A percentile compares a stretch with the other conserved stretches of the same genome.
Evolutionary conservation across 2,888 invertebrate genomes (phyloP).

Genomic region (Noctua janthe): DNA sequence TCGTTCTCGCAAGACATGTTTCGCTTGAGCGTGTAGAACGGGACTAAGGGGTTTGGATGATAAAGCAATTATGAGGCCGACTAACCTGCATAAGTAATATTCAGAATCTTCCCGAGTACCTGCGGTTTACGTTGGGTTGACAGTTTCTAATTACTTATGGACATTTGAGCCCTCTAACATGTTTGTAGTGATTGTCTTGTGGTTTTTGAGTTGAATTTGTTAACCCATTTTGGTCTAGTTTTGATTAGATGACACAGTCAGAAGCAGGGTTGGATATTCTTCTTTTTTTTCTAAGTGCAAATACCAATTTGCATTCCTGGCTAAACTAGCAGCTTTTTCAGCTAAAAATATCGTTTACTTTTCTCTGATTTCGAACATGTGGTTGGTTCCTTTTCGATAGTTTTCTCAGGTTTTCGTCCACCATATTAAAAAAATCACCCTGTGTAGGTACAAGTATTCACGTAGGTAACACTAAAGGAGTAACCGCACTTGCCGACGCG

Average conservation of each 20-base stretch:
- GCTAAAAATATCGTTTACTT: neutral
- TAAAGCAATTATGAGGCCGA: neutral
- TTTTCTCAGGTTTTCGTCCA: neutral
- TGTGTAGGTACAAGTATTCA: no score
- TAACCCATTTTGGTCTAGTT: constrained; percentile 14
- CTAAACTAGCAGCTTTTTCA: neutral
- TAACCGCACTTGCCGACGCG: no score
- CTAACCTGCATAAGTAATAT: constrained; percentile 29
- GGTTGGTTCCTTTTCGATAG: neutral
- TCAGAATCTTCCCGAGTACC: constrained; percentile 17
- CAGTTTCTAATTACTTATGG: constrained; percentile 52
- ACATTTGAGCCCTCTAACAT: constrained; percentile 34
- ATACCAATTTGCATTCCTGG: neutral
- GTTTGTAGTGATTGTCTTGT: constrained; percentile 41
- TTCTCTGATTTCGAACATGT: neutral
- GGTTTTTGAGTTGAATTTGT: constrained; percentile 42
- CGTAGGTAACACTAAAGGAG: neutral
- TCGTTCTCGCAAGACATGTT: neutral
- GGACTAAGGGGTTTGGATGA: neutral
- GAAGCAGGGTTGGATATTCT: neutral
- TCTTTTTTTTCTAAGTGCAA: no score
- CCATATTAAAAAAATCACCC: neutral
- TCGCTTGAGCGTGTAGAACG: neutral
- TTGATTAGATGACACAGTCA: constrained; percentile 4
- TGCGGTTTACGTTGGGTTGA: constrained; percentile 34